Conservation (phyloP, 1,140 invertebrate genomes). For the Bursaphelenchus mucronatus region DNA sequence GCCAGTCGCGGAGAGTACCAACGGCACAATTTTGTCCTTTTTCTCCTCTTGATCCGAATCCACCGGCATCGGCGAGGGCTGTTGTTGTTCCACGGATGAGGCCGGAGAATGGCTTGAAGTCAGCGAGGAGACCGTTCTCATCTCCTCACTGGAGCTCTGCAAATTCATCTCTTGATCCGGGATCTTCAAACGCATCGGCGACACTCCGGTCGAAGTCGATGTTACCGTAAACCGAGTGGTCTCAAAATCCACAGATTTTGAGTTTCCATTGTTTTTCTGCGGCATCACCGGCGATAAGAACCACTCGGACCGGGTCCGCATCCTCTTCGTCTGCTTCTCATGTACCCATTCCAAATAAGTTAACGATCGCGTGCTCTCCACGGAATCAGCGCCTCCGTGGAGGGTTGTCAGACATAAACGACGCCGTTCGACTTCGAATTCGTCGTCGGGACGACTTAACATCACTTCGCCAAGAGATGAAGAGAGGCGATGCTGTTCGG, state of each 20-base stretch:
- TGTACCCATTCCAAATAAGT: conserved; percentile 86
- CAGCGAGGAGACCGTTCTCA: conserved; percentile 7
- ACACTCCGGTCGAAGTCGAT: conserved; percentile 22
- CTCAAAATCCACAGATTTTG: conserved; percentile 40
- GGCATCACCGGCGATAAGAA: conserved; percentile 67
- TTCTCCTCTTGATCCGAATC: not conserved
- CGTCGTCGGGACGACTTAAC: conserved; percentile 24
- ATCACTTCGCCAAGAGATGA: conserved; percentile 43
- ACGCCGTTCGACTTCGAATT: conserved; percentile 17
- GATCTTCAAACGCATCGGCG: conserved; percentile 27
- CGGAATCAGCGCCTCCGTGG: conserved; percentile 75
- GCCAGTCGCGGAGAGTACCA: not conserved
- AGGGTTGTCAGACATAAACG: not conserved
- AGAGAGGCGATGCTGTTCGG: conserved; percentile 31
- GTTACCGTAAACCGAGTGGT: conserved; percentile 14
- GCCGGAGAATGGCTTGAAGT: conserved; percentile 2
- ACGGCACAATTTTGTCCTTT: not conserved
- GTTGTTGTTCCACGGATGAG: conserved; percentile 16
- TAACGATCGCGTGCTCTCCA: conserved; percentile 84
- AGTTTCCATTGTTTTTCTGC: conserved; percentile 34
- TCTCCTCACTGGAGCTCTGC: conserved; percentile 27
- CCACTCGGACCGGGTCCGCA: conserved; percentile 88
- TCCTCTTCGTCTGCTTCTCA: conserved; percentile 83
- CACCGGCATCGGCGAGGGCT: conserved; percentile 9
- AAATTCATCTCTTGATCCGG: conserved; percentile 15